Evolutionary conservation across 1,140 invertebrate genomes (phyloP).

Genomic region (Paraescarpia echinospica): DNA sequence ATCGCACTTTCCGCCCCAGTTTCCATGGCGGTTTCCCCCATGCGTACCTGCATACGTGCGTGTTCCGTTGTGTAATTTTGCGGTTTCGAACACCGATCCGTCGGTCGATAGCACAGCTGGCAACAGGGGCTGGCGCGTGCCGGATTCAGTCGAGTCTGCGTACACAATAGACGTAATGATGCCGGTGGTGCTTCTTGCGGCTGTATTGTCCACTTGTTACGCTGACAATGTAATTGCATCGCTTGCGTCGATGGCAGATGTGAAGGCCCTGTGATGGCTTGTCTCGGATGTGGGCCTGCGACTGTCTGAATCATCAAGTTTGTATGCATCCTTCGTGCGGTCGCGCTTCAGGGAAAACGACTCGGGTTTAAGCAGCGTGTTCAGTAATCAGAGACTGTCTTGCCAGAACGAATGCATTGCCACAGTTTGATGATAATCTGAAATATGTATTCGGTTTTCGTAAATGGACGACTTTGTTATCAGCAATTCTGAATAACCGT

Average conservation of each 20-base stretch:
- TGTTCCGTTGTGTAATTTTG: not conserved
- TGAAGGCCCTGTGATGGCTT: not conserved
- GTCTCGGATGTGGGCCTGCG: not conserved
- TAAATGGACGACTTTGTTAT: too few species aligned
- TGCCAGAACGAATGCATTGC: too few species aligned
- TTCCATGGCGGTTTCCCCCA: not conserved
- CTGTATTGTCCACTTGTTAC: not conserved
- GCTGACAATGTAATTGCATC: not conserved
- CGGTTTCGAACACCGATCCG: not conserved
- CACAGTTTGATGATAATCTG: too few species aligned
- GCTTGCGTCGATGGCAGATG: not conserved
- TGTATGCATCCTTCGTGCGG: not conserved
- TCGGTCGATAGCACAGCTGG: not conserved
- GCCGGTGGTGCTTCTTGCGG: not conserved
- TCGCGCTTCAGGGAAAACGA: not conserved
- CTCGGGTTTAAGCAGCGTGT: not conserved
- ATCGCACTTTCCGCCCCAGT: not conserved
- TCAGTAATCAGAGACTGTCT: not conserved
- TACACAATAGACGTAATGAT: not conserved
- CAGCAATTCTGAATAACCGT: too few species aligned
- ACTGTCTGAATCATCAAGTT: not conserved
- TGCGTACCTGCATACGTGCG: not conserved
- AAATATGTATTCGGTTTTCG: too few species aligned
- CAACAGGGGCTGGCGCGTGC: not conserved
- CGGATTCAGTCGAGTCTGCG: not conserved